Evolutionary conservation across 2,888 invertebrate species (phyloP).

Genomic region (Athalia cordata): DNA sequence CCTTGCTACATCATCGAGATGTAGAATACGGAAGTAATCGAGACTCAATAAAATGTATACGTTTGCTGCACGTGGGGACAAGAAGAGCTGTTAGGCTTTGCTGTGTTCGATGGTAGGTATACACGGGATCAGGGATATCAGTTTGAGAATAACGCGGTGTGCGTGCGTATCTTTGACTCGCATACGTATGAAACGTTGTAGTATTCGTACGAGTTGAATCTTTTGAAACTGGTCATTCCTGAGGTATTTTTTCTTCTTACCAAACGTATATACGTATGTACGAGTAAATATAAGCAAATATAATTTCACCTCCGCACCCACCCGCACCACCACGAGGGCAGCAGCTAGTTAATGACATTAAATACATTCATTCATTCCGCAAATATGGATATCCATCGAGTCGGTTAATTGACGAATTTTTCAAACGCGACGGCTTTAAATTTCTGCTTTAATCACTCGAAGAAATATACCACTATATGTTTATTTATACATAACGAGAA

Average conservation of each 20-base stretch:
- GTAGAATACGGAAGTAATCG: constrained; percentile 54
- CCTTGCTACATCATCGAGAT: constrained; percentile 52
- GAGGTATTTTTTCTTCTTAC: not conserved
- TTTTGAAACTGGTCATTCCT: constrained; percentile 11
- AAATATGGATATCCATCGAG: not conserved
- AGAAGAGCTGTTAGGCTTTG: constrained; percentile 31
- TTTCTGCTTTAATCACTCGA: not conserved
- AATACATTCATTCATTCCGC: not conserved
- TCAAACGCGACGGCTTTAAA: not conserved
- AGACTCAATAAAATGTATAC: constrained; percentile 46
- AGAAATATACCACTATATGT: no score
- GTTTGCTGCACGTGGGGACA: constrained; percentile 33
- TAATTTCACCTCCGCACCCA: not conserved
- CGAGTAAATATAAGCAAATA: not conserved
- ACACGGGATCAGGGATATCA: not conserved
- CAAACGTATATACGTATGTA: not conserved
- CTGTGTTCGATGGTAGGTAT: not conserved
- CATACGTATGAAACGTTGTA: constrained; percentile 3
- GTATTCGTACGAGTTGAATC: not conserved
- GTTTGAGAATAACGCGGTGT: not conserved
- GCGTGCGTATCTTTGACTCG: not conserved
- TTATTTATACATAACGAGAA: not conserved
- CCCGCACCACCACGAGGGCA: no score
- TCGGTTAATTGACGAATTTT: constrained; percentile 16
- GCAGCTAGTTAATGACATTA: no score